Percentiles rank a stretch among this genome's conserved stretches.
Conservation (phyloP, 2,797 vertebrate species). For the Coracias cyanogaster region DNA sequence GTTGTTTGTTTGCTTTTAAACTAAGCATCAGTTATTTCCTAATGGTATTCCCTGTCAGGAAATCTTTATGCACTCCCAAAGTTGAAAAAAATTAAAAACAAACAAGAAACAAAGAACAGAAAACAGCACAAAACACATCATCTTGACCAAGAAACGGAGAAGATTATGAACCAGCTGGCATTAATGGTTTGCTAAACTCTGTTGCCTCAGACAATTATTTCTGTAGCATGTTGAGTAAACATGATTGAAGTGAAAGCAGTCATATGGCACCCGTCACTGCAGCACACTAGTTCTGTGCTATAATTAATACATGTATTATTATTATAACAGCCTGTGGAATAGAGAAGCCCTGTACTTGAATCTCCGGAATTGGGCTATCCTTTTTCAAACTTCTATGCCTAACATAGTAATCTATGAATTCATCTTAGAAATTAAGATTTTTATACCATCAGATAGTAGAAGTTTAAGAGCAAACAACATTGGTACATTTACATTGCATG, state of each 20-base stretch:
- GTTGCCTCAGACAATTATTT: not conserved
- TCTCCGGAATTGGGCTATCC: not conserved
- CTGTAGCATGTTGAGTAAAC: not conserved
- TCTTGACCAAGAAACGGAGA: not conserved
- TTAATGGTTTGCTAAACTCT: not conserved
- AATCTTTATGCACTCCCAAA: not conserved
- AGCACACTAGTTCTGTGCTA: not conserved
- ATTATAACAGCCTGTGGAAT: not conserved
- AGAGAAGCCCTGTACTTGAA: not conserved
- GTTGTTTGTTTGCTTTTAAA: not conserved
- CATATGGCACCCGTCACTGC: rapidly evolving
- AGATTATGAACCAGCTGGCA: not conserved
- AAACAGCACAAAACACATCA: not conserved
- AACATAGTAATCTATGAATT: not conserved
- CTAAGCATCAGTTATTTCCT: not conserved
- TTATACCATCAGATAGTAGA: too few relatives aligned
- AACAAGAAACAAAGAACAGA: not conserved
- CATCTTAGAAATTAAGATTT: not conserved
- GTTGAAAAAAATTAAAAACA: not conserved
- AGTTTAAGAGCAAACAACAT: not conserved
- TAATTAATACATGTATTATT: not conserved
- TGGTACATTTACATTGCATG: not conserved
- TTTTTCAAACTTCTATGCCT: not conserved
- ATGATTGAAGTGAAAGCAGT: not conserved
- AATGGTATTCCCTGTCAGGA: not conserved